Evolutionary conservation across 2,113 vertebrate species (phyloP).

Genomic region (Ancistrus triradiatus): DNA sequence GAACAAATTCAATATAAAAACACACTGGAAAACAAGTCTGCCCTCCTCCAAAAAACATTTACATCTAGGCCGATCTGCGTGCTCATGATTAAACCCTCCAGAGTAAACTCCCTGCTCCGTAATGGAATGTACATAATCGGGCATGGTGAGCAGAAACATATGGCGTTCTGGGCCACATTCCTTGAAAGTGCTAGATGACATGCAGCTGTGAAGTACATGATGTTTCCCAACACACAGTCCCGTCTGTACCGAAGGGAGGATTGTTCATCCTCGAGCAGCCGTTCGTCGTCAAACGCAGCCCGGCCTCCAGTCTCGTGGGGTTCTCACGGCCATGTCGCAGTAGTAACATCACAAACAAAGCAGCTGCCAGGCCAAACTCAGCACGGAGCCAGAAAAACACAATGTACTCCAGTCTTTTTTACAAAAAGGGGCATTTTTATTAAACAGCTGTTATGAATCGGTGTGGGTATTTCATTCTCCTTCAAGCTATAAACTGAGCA

Average conservation of each 20-base stretch:
- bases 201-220: neutral
- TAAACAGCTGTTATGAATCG: constrained; percentile 51
- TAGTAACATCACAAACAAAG: neutral
- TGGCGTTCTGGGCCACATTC: constrained; percentile 4
- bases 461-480: constrained; percentile 16
- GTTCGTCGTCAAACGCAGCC: constrained; percentile 9
- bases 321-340: constrained; percentile 7
- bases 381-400: neutral
- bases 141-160: constrained; percentile 16
- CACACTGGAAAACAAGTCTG: too few species aligned
- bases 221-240: constrained; percentile 11
- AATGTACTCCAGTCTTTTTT: neutral
- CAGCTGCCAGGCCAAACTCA: neutral
- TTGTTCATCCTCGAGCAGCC: constrained; percentile 48
- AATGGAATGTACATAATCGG: constrained; percentile 7
- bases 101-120: constrained; percentile 12
- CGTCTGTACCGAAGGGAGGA: constrained; percentile 64
- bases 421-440: constrained; percentile 48
- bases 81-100: neutral
- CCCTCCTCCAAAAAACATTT: too few species aligned
- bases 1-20: too few species aligned
- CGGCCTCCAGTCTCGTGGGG: neutral
- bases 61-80: too few species aligned
- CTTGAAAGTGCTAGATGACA: neutral
- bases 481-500: constrained; percentile 40